These are phyloP conservation scores for Bellardia pandia DNA, from an alignment of 2,888 invertebrate genomes.

Conservation along the genomic window DNA sequence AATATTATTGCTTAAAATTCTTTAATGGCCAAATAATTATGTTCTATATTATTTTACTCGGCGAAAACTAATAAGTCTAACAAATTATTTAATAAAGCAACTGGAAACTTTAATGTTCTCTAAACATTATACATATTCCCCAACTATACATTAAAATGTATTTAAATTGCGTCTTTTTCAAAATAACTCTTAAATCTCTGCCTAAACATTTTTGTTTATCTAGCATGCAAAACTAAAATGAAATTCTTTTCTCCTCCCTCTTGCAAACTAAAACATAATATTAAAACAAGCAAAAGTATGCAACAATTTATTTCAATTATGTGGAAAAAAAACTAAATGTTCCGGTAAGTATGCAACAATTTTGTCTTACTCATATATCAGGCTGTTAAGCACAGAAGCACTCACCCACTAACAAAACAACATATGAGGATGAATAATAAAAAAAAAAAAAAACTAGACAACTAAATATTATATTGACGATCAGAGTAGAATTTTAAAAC, in stretches of 20 bases:
- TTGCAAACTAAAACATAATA: background rate
- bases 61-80: no score
- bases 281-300: conserved; percentile 28
- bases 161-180: background rate
- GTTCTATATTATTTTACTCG: no score
- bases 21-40: no score
- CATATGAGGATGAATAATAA: background rate
- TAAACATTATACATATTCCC: no score
- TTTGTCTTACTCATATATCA: conserved; percentile 29
- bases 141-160: background rate
- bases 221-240: conserved; percentile 3
- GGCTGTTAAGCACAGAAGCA: conserved; percentile 5
- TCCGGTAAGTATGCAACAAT: conserved; percentile 65
- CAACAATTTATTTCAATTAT: conserved; percentile 56
- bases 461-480: background rate
- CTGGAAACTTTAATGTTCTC: no score
- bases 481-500: background rate
- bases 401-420: background rate
- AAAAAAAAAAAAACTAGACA: background rate
- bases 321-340: conserved; percentile 34
- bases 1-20: background rate
- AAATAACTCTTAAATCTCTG: conserved; percentile 8
- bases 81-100: no score
- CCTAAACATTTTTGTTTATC: background rate
- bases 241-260: background rate